Evolutionary conservation across 2,113 vertebrate species (phyloP), one percentile per base, ranked within the genome.

Genomic region (Emberiza fucata): DNA sequence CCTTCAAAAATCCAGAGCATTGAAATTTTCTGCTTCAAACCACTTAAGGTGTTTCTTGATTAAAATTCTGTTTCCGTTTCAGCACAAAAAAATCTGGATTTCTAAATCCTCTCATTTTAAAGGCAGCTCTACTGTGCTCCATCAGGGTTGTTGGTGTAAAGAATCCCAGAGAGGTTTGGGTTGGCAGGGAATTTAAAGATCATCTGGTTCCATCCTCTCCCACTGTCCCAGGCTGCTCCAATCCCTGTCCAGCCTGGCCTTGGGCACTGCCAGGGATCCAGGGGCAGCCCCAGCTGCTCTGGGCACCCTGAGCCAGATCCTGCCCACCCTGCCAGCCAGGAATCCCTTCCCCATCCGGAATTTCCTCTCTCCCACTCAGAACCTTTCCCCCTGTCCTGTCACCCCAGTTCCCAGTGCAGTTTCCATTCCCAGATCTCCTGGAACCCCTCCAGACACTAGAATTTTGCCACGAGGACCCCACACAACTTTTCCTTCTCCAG

Each of bases 1-100:
- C 19, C 57, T 68, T 23, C 47, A 39, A 65, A 60, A 69, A 48
- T 12, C 25, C 5, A 1, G 13, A 57, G 23, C 1, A 0, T 14
- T 45, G 27, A 56, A 65, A 63, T 87, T 83, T 90, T 87, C 78
- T 93, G 25, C 73, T 75, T 86, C 48, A 81, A 42, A 50, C 12
- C 27, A 63, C 29, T 64, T 28, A 8, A 84, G 24, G 42, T 37
- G 16, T 22, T 72, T 56, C 40, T 60, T 47, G 37, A 51, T 90
- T 60, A 48, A 92, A 80, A 6, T 86, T 60, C 40, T 20, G 20
- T n/a, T 24, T 76, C 53, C 23, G 76, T 63, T 51, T 66, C 12
- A 11, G n/a, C 45, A 72, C 35, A 28, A 56, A 40, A 63, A 63
- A 65, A 29, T 72, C 56, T 19, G 63, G 15, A 57, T 80, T 76